Percentiles rank a stretch among this genome's conserved stretches.
Conservation (phyloP, 2,113 vertebrate genomes). For the Platycercus adscitus region DNA sequence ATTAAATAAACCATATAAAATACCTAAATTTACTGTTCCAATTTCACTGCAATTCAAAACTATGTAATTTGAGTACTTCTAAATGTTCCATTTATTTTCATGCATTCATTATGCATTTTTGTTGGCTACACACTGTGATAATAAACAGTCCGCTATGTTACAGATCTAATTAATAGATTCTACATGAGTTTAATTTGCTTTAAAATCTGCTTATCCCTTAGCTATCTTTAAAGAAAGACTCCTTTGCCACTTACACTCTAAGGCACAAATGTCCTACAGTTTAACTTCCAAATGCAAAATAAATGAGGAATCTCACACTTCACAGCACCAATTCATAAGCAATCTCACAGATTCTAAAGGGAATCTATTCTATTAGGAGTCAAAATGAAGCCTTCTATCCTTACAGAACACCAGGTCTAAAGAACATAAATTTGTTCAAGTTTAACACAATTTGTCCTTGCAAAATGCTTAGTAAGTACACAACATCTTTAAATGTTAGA, state of each 20-base stretch:
- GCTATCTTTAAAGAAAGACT: not conserved
- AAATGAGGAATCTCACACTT: not conserved
- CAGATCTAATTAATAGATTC: slow-evolving; percentile 1
- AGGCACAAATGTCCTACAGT: not conserved
- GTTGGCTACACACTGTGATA: not conserved
- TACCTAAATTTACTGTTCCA: not conserved
- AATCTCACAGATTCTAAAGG: not conserved
- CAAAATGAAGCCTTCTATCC: not conserved
- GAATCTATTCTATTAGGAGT: not conserved
- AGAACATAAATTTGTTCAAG: not conserved
- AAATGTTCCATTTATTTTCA: not conserved
- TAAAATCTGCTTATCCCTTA: not conserved
- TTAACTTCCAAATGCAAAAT: not conserved
- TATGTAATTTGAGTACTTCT: not conserved
- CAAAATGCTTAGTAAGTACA: not conserved
- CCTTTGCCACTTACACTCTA: not conserved
- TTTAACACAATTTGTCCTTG: not conserved
- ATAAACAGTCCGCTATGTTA: not conserved
- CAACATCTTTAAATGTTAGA: not conserved
- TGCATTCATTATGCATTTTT: not conserved
- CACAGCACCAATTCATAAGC: not conserved
- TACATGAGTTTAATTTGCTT: not conserved
- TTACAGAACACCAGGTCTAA: not conserved
- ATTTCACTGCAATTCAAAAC: not conserved
- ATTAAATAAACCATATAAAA: not conserved